phyloP scores from a whole-genome alignment of 2,113 vertebrate genomes.

The Chionomys nivalis region DNA sequence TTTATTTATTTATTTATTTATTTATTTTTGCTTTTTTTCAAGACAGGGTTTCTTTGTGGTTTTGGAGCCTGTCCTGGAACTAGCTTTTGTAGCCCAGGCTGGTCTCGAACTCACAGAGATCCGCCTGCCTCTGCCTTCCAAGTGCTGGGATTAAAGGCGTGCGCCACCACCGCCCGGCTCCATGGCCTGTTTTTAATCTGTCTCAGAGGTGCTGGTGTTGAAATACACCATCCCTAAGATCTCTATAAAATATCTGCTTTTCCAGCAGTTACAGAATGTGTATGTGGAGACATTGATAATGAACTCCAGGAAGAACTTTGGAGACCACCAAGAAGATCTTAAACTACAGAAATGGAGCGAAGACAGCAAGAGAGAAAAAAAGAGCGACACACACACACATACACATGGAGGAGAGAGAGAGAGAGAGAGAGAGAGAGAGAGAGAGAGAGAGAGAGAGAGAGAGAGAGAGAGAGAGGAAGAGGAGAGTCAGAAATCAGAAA shows the following conservation, averaged over 20 bases:
- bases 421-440: neutral
- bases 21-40: no score
- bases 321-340: neutral
- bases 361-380: no score
- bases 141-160: no score
- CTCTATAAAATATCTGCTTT: neutral
- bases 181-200: neutral
- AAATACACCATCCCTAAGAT: neutral
- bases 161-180: no score
- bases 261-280: neutral
- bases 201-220: neutral
- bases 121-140: no score
- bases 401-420: neutral
- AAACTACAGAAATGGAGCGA: neutral
- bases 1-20: no score
- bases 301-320: neutral
- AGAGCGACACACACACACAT: neutral
- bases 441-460: neutral
- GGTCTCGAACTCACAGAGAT: no score
- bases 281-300: neutral
- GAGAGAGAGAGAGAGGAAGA: neutral
- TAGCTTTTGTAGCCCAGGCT: no score
- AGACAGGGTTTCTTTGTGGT: no score
- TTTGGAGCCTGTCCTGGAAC: no score
- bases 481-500: no score